Conservation (phyloP, 2,113 vertebrate genomes). For the Triplophysa dalaica region DNA sequence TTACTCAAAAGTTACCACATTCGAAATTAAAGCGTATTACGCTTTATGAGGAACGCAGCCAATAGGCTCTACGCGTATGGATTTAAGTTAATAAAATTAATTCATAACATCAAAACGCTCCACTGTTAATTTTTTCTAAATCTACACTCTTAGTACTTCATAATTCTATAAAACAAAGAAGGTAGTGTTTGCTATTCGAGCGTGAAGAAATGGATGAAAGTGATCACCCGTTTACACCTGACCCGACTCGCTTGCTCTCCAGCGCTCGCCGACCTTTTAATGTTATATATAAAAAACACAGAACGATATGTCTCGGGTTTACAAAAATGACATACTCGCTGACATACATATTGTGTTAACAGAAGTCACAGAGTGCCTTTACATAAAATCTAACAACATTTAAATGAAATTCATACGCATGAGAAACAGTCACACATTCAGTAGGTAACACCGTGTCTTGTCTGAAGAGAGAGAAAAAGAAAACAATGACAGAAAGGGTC, state of each 20-base stretch:
- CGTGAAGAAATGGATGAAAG: slow-evolving; percentile 71
- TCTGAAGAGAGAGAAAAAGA: background rate
- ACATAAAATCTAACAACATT: background rate
- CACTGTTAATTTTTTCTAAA: slow-evolving; percentile 19
- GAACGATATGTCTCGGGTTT: background rate
- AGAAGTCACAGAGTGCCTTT: background rate
- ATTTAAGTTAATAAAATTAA: slow-evolving; percentile 52
- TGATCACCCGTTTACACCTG: slow-evolving; percentile 73
- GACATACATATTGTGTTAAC: background rate
- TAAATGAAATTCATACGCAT: slow-evolving; percentile 27
- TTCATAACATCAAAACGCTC: background rate
- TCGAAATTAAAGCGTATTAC: background rate
- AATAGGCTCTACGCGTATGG: background rate
- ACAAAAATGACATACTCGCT: background rate
- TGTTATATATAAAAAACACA: background rate
- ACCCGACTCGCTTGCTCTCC: slow-evolving; percentile 75
- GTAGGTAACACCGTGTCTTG: slow-evolving; percentile 41
- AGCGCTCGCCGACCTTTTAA: slow-evolving; percentile 69
- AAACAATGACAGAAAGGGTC: background rate
- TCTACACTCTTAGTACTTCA: slow-evolving; percentile 50
- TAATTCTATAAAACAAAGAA: slow-evolving; percentile 81
- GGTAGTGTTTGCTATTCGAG: slow-evolving; percentile 49
- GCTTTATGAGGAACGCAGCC: background rate
- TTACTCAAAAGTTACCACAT: background rate
- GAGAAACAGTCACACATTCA: background rate